Conservation (phyloP, 2,113 vertebrate genomes). For the Oncorhynchus kisutch region DNA sequence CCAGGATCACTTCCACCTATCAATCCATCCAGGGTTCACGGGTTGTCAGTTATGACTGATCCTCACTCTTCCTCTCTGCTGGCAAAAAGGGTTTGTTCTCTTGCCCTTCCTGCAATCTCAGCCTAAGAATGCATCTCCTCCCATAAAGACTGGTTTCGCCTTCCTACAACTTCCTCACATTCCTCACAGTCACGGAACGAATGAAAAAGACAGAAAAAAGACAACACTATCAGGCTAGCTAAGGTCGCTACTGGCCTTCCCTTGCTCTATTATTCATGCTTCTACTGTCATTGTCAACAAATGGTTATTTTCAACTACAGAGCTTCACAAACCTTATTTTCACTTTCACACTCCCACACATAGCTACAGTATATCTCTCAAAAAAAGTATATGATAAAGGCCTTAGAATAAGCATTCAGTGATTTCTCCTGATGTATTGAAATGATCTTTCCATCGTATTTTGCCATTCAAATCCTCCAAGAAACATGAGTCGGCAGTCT, state of each 20-base stretch:
- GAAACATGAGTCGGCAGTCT: no score
- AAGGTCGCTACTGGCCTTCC: neutral
- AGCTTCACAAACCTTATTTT: neutral
- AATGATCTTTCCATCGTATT: no score
- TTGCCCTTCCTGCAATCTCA: slow-evolving; percentile 46
- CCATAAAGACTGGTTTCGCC: slow-evolving; percentile 14
- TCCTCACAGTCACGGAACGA: slow-evolving; percentile 1
- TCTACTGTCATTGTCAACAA: slow-evolving; percentile 1
- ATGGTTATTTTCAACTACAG: neutral
- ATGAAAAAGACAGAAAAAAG: neutral
- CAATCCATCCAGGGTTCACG: slow-evolving; percentile 5
- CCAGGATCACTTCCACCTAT: no score
- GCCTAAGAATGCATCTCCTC: slow-evolving; percentile 22
- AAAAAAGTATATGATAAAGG: no score
- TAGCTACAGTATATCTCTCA: neutral
- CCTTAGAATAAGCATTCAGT: no score
- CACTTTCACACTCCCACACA: neutral
- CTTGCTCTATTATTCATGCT: neutral
- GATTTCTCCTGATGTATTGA: no score
- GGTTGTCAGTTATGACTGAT: slow-evolving; percentile 46
- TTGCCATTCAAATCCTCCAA: no score
- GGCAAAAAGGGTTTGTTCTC: slow-evolving; percentile 36
- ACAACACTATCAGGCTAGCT: neutral
- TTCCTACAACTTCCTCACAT: slow-evolving; percentile 44
- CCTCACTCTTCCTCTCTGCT: slow-evolving; percentile 38